Evolutionary conservation across 2,113 vertebrate genomes (phyloP), one percentile per base, ranked within the genome.

Genomic region (Nesoenas mayeri): DNA sequence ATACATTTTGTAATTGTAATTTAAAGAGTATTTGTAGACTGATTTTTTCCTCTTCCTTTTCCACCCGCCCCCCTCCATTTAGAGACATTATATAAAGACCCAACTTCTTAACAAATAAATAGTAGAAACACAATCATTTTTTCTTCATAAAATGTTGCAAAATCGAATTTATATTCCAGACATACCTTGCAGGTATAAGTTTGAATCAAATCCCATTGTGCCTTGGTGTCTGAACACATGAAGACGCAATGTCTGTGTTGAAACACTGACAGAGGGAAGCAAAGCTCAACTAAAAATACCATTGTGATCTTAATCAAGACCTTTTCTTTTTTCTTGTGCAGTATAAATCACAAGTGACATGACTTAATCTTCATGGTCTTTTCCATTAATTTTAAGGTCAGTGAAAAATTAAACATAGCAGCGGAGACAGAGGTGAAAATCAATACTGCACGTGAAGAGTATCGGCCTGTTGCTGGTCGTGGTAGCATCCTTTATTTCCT

Each of bases 401-500:
- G 98, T 81, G 98, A 98, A 94, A 99, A 99, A 93, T 94, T 99
- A 67, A 97, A 81, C 10, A 88, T 97, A 25, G 98, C 98, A 14
- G 97, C 98, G 1, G 98, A 99, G 87, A 99, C 98, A 8, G 98
- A 99, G 91, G 79, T 98, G 82, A 98, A 98, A 97, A 98, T 99
- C 95, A 99, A 98, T 93, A 94, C 95, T 42, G 98, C 98, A 25
- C 97, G 98, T 89, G 98, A 99, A 96, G 98, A 99, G 82, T 99
- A 98, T 96, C 98, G 98, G 1, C 98, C 98, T 0, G 98, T 98
- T 87, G 98, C 98, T 96, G 83, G 96, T 77, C 98, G 98, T 77
- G 98, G 98, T 54, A 98, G 98, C 93, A 98, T 98, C 91, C 98
- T 99, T 29, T 99, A 99, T 96, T 99, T 98, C 96, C 98, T 99